Conservation (phyloP, 2,888 invertebrate genomes). For the Macrophya alboannulata region DNA sequence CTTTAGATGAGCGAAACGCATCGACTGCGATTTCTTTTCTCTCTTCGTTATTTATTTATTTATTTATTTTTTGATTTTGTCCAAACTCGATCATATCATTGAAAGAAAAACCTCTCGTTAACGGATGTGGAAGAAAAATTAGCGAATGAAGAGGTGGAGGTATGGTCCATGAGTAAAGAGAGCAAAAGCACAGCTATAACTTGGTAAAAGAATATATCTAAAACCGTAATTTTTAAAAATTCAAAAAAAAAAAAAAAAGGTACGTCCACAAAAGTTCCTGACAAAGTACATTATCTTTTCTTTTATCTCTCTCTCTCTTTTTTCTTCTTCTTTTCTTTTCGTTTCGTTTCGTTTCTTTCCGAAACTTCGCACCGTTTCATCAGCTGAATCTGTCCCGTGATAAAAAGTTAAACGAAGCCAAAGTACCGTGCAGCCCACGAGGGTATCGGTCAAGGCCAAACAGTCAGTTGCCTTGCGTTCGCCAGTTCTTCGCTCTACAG, state of each 20-base stretch:
- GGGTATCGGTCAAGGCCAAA: constrained; percentile 56
- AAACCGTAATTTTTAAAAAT: background rate
- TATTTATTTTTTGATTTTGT: background rate
- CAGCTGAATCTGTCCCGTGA: constrained; percentile 23
- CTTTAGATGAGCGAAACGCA: constrained; percentile 4
- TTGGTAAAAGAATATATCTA: background rate
- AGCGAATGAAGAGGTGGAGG: background rate
- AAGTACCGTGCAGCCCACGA: constrained; percentile 40
- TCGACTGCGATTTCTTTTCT: background rate
- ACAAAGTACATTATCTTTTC: constrained; percentile 8
- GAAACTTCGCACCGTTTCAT: constrained; percentile 30
- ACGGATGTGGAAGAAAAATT: background rate
- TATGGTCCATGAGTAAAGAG: background rate
- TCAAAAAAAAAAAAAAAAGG: background rate
- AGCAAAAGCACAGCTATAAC: background rate
- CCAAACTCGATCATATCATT: background rate
- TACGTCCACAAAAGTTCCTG: background rate
- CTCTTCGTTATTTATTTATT: background rate
- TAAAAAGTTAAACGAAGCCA: constrained; percentile 41
- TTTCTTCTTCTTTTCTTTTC: background rate
- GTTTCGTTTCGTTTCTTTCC: background rate
- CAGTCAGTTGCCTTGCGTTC: constrained; percentile 49
- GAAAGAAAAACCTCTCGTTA: background rate
- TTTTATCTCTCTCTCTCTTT: background rate
- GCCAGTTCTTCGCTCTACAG: background rate